Conservation (phyloP, 1,140 invertebrate genomes). For the Euura saliciscinereae region DNA sequence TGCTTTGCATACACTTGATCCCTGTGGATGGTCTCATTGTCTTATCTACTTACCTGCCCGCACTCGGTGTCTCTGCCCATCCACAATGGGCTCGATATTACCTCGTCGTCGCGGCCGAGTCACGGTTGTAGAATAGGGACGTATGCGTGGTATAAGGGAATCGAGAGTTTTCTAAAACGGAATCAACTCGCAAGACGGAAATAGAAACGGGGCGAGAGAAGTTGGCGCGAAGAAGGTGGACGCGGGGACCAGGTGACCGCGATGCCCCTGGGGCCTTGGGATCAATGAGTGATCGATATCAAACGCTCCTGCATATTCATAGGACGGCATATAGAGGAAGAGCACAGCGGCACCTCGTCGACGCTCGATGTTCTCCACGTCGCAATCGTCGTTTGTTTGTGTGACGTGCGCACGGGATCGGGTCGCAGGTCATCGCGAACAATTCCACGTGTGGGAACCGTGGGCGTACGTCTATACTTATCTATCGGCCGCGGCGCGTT, state of each 20-base stretch:
- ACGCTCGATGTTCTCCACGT: conserved; percentile 26
- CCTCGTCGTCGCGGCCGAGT: too few species aligned
- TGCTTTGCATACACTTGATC: conserved; percentile 55
- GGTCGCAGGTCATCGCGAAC: conserved; percentile 57
- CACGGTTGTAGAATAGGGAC: too few species aligned
- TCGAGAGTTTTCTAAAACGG: background rate
- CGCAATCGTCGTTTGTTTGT: conserved; percentile 33
- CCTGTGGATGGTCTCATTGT: conserved; percentile 29
- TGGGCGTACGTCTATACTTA: background rate
- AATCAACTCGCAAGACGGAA: background rate
- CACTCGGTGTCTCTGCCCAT: background rate
- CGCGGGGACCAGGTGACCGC: conserved; percentile 29
- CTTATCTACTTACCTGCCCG: background rate
- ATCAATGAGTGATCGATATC: conserved; percentile 47
- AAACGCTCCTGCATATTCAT: conserved; percentile 49
- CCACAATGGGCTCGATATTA: background rate
- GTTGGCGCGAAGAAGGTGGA: conserved; percentile 7
- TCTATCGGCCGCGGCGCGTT: too few species aligned
- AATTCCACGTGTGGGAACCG: conserved; percentile 58
- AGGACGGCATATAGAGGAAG: conserved; percentile 23
- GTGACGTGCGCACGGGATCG: conserved; percentile 44
- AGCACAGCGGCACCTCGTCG: conserved; percentile 9
- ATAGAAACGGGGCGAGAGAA: background rate
- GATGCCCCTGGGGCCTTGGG: conserved; percentile 39
- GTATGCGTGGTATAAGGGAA: too few species aligned